Percentiles rank a stretch among this genome's conserved stretches.
phyloP scores from a whole-genome alignment of 1,140 invertebrate species.

The Antheraea pernyi region DNA sequence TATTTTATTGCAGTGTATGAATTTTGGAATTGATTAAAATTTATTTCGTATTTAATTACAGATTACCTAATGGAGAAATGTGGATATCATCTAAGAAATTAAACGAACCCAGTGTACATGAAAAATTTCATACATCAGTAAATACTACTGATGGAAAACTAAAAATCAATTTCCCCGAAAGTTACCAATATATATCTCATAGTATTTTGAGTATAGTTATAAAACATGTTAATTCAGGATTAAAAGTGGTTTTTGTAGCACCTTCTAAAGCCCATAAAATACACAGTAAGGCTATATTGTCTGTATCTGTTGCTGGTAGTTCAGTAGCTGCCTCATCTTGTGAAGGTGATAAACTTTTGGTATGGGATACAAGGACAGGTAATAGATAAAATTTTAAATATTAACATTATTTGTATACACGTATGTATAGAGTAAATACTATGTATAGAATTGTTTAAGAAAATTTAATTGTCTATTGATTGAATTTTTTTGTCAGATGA shows the following conservation, averaged over 20 bases:
- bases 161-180: conserved; percentile 57
- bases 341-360: conserved; percentile 79
- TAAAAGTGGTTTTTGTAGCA: conserved; percentile 71
- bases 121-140: conserved; percentile 56
- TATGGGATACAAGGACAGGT: conserved; percentile 84
- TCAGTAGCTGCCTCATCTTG: conserved; percentile 83
- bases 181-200: conserved; percentile 61
- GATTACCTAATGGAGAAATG: conserved; percentile 59
- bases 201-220: conserved; percentile 58
- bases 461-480: too few species aligned
- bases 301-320: conserved; percentile 80
- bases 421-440: too few species aligned
- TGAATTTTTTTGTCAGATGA: too few species aligned
- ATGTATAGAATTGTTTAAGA: too few species aligned
- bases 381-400: conserved; percentile 14
- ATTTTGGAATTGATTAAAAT: too few species aligned
- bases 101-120: conserved; percentile 64
- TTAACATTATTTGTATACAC: too few species aligned
- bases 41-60: conserved; percentile 32
- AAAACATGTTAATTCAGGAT: conserved; percentile 60
- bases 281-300: conserved; percentile 72
- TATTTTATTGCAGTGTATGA: too few species aligned
- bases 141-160: conserved; percentile 59
- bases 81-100: conserved; percentile 75
- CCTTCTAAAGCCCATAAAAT: conserved; percentile 64